Evolutionary conservation across 2,888 invertebrate species (phyloP).

Genomic region (Troglohyphantes excavatus): DNA sequence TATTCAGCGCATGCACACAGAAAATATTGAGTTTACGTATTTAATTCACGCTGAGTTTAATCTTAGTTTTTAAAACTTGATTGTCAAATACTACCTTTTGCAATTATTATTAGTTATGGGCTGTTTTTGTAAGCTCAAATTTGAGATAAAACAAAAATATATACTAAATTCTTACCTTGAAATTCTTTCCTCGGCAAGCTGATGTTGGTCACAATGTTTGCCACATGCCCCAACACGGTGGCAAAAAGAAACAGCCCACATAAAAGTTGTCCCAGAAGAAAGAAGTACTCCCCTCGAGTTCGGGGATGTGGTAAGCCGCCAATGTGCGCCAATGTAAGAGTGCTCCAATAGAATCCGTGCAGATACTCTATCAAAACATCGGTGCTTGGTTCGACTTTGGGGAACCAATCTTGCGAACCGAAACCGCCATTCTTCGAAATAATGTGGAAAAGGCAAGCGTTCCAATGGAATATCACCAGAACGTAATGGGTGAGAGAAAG

Average conservation of each 20-base stretch:
- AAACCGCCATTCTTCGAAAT: slow-evolving; percentile 97
- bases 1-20: too few species aligned
- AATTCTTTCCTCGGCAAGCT: slow-evolving; percentile 98
- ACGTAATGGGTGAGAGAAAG: slow-evolving; percentile 82
- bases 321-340: slow-evolving; percentile 96
- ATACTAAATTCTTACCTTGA: slow-evolving; percentile 89
- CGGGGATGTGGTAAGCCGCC: slow-evolving; percentile 95
- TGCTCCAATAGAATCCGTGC: slow-evolving; percentile 99
- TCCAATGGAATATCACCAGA: slow-evolving; percentile 99
- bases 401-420: slow-evolving; percentile 86
- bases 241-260: slow-evolving; percentile 97
- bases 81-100: too few species aligned
- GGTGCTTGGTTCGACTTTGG: slow-evolving; percentile 87
- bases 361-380: slow-evolving; percentile 97
- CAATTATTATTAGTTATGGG: too few species aligned
- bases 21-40: too few species aligned
- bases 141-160: not conserved
- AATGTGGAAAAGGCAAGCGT: slow-evolving; percentile 98
- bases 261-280: slow-evolving; percentile 96
- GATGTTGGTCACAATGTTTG: slow-evolving; percentile 98
- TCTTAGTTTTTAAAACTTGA: too few species aligned
- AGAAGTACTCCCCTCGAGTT: slow-evolving; percentile 96
- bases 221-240: slow-evolving; percentile 97
- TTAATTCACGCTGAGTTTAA: too few species aligned
- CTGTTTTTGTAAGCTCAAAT: too few species aligned